Base-by-base conservation (phyloP, 2,888 invertebrate species). In the Taphrorychus bicolor region DNA sequence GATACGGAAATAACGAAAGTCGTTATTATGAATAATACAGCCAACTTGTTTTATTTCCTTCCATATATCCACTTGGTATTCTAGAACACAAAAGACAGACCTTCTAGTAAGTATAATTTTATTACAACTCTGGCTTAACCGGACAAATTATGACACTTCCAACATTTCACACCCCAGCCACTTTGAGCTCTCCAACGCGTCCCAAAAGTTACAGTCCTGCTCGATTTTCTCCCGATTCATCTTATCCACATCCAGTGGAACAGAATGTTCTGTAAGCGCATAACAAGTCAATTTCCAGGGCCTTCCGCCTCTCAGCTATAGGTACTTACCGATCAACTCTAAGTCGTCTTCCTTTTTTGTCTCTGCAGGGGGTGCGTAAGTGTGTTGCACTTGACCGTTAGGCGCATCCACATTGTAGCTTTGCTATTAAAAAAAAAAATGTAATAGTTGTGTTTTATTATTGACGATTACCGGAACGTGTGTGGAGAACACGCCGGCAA, bases 111-210 rank as follows among this genome's bases (percentile, higher is more conserved):
- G n/a, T 3, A 32, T 11, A 32, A 32, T 11, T 32, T 32, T 32
- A 32, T 32, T 32, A 32, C 9, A 32, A 32, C 3, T 32, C 11
- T 9, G 1, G 11, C 11, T 32, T 32, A 32, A 32, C 3, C 32
- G 7, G 1, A 32, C 1, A 32, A 32, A 32, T 11, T 32, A 45
- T 2, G 24, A 16, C n/a, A 64, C 32, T 41, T 93, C 92, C 45
- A 92, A 79, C 22, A 89, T 86, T 70, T 93, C 93, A 70, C 90
- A 87, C 0, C 92, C 92, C 76, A 92, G 84, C 94, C 94, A 94
- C 77, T 93, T 91, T 0, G 93, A 93, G 69, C 90, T 87, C 79
- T 94, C 94, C 51, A 94, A 78, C 14, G 90, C 89, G 81, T 93
- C 94, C 90, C 93, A 94, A 21, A 94, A 81, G 57, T 89, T 89